Conservation (phyloP, 2,888 invertebrate species). For the Idaea aversata region DNA sequence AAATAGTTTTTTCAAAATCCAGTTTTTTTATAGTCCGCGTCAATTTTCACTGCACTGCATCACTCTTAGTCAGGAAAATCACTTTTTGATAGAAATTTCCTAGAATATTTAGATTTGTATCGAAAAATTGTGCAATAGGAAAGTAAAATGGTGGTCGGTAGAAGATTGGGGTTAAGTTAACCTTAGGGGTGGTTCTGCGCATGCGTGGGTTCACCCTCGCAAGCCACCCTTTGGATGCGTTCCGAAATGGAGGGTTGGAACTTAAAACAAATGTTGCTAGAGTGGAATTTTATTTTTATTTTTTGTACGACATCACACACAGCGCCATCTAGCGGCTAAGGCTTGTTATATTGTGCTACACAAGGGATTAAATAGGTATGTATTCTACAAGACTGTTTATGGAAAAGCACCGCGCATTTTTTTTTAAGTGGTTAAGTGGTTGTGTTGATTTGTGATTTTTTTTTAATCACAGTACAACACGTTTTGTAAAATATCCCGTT, state of each 20-base stretch:
- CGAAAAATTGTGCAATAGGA: constrained; percentile 35
- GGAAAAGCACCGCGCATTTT: too few species aligned
- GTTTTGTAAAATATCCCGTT: too few species aligned
- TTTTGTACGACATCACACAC: too few species aligned
- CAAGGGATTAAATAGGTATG: constrained; percentile 10
- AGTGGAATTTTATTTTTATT: too few species aligned
- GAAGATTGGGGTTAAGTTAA: constrained; percentile 63
- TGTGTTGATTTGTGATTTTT: too few species aligned
- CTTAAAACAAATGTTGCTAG: neutral
- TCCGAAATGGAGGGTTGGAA: constrained; percentile 33
- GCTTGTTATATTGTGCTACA: too few species aligned
- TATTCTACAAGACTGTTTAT: neutral
- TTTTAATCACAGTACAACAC: too few species aligned
- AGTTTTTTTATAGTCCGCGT: constrained; percentile 22
- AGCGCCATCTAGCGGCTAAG: too few species aligned
- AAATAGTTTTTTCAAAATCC: constrained; percentile 22
- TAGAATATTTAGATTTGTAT: constrained; percentile 13
- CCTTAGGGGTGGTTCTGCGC: constrained; percentile 39
- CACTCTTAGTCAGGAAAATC: constrained; percentile 19
- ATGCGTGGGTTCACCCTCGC: constrained; percentile 47
- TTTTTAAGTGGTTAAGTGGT: too few species aligned
- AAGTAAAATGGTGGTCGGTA: constrained; percentile 69
- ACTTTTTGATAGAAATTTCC: constrained; percentile 13
- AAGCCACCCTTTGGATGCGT: constrained; percentile 44
- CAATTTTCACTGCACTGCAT: constrained; percentile 33